A percentile compares a stretch with the other conserved stretches of the same genome.
Evolutionary conservation across 2,888 invertebrate species (phyloP).

Genomic region (Leuctra nigra): DNA sequence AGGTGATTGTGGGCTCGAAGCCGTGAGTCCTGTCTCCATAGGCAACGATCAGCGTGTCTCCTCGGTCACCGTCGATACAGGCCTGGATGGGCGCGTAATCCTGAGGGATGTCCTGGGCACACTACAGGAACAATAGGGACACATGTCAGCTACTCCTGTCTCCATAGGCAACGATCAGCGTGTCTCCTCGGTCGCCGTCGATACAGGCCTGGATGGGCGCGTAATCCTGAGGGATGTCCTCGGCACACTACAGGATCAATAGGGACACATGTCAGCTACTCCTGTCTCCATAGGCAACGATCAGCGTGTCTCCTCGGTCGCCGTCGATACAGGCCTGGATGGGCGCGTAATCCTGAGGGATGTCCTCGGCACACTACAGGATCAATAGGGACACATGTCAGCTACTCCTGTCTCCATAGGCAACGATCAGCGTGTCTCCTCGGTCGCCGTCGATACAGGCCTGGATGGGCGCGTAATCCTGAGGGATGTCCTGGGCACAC

Average conservation of each 20-base stretch:
- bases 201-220: constrained; percentile 35
- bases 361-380: constrained; percentile 50
- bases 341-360: constrained; percentile 36
- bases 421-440: constrained; percentile 32
- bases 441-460: constrained; percentile 34
- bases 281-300: constrained; percentile 36
- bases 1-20: constrained; percentile 39
- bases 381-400: constrained; percentile 42
- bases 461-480: constrained; percentile 33
- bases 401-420: constrained; percentile 39
- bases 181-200: constrained; percentile 34
- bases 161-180: constrained; percentile 34
- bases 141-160: constrained; percentile 40
- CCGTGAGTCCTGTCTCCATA: constrained; percentile 43
- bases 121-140: constrained; percentile 42
- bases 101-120: constrained; percentile 48
- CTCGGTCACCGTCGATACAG: constrained; percentile 35
- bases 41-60: constrained; percentile 30
- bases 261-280: constrained; percentile 41
- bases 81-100: constrained; percentile 32
- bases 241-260: constrained; percentile 48
- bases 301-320: constrained; percentile 33
- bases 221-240: constrained; percentile 43
- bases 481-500: no score
- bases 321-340: constrained; percentile 36